Base-by-base conservation (phyloP, 1,140 invertebrate genomes). In the Rhagoletis pomonella region DNA sequence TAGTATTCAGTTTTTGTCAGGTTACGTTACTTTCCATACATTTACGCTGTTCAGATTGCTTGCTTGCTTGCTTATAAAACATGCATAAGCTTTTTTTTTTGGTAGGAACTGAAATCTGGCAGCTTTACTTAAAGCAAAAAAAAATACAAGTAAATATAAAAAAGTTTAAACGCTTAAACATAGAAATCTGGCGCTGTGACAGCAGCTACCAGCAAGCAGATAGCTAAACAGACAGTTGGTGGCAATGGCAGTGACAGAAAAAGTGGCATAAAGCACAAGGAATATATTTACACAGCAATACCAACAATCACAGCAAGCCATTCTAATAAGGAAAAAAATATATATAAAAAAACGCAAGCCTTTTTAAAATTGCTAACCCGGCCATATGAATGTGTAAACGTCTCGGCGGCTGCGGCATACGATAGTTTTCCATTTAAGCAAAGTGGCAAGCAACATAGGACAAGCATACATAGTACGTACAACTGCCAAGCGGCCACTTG, bases 371-470 rank as follows among this genome's bases (percentile, higher is more conserved):
- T 81, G 73, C 12, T 50, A 81, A n/a, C 69, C 69, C 50, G 42
- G 47, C 69, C 69, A 55, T 77, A 77, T 77, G 69, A 77, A 77
- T 77, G 47, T 19, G 7, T 69, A 6, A 44, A 9, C 14, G 39
- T 3, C 73, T 55, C 73, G 17, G 47, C 17, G 17, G 55, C 73
- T 9, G 44, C 17, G 39, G 44, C 73, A 81, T 81, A 81, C 55
- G 73, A 81, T 81, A 81, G 55, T 81, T 55, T 81, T 44, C 73
- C 73, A 81, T 81, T 81, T 81, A 81, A 81, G 73, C 73, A 81
- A 81, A 81, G 73, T 81, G 73, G 73, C 73, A 81, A 55, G 73
- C 73, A 81, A 81, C 73, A 81, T 81, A 81, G 5, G 17, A n/a
- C n/a, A 42, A 19, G 67, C 67, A 81, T 55, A 50, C 47, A n/a